Evolutionary conservation across 2,797 vertebrate genomes (phyloP), one percentile per base, ranked within the genome.

Genomic region (Sebastes minor): DNA sequence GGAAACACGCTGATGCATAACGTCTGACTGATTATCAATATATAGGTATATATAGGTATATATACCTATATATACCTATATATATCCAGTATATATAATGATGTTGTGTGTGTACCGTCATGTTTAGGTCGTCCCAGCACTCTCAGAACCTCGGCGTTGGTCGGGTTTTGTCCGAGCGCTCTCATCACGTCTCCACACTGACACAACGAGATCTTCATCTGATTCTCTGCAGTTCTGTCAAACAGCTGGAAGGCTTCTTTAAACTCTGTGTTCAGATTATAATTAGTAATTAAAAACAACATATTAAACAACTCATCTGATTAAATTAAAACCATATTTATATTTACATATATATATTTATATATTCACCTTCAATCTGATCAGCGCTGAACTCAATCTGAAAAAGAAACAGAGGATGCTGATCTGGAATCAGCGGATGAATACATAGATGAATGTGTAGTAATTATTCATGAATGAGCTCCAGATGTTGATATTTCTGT

Each of bases 101-200:
- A 46, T 46, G 42, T 7, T 46, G 6, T 46, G 14, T 46, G 42
- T 46, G 42, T 46, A 46, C 46, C 46, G 7, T 20, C 18, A 20
- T 18, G 18, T 52, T 52, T 52, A 8, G 46, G 46, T 52, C 18
- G 46, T 20, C 46, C 46, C 46, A 52, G 46, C 46, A 52, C 18
- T 20, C 46, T 16, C 46, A 52, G 46, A 6, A 52, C 46, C 18
- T 52, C 46, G 8, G 18, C 18, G 18, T 52, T 52, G 18, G 46
- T 52, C 61, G 97, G 97, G 80, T 98, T 98, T 91, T 97, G 97
- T 46, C 97, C 97, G 4, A 97, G 90, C 0, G 97, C 97, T 57
- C 97, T 91, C 5, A 97, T 95, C 66, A 97, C 96, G 0, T 97
- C 96, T 10, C 97, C 97, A 0, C 97, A 97, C 85, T 97, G 97